These are phyloP conservation scores for Leptatherina wallacei DNA, from an alignment of 2,797 vertebrate species.

Conservation along the genomic window DNA sequence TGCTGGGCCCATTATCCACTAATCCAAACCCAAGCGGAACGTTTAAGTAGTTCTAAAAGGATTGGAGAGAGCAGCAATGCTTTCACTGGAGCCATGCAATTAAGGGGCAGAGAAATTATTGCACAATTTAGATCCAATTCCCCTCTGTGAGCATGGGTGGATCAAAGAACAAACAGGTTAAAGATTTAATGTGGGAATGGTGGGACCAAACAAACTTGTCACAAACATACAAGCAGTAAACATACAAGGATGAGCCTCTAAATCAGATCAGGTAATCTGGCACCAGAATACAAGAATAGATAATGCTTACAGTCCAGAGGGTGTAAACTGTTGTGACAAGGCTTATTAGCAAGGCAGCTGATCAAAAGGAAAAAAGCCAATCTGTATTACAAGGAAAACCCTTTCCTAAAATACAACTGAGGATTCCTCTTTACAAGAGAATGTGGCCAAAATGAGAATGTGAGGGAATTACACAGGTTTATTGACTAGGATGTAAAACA, in stretches of 20 bases:
- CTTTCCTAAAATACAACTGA: slow-evolving; percentile 40
- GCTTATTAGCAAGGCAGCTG: slow-evolving; percentile 49
- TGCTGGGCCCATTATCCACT: slow-evolving; percentile 79
- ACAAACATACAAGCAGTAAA: slow-evolving; percentile 20
- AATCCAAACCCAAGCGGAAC: slow-evolving; percentile 78
- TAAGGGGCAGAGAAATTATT: slow-evolving; percentile 71
- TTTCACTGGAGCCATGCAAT: slow-evolving; percentile 74
- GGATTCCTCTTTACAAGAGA: slow-evolving; percentile 39
- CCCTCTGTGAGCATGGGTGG: slow-evolving; percentile 33
- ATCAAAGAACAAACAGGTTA: slow-evolving; percentile 41
- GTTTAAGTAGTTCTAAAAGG: slow-evolving; percentile 79
- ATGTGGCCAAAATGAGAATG: slow-evolving; percentile 41
- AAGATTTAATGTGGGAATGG: slow-evolving; percentile 20
- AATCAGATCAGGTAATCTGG: slow-evolving; percentile 41
- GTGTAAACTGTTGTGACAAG: slow-evolving; percentile 49
- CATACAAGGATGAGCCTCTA: not conserved
- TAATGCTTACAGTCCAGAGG: slow-evolving; percentile 28
- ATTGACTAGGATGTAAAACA: slow-evolving; percentile 19
- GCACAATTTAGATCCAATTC: slow-evolving; percentile 66
- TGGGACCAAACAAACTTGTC: slow-evolving; percentile 32
- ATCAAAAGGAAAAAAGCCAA: slow-evolving; percentile 41
- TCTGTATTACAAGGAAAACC: slow-evolving; percentile 36
- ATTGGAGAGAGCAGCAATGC: slow-evolving; percentile 69
- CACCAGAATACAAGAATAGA: slow-evolving; percentile 20
- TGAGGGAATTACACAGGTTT: slow-evolving; percentile 38